These are phyloP conservation scores for Drosophila orosa DNA, from an alignment of 1,140 invertebrate species.

Conservation along the genomic window DNA sequence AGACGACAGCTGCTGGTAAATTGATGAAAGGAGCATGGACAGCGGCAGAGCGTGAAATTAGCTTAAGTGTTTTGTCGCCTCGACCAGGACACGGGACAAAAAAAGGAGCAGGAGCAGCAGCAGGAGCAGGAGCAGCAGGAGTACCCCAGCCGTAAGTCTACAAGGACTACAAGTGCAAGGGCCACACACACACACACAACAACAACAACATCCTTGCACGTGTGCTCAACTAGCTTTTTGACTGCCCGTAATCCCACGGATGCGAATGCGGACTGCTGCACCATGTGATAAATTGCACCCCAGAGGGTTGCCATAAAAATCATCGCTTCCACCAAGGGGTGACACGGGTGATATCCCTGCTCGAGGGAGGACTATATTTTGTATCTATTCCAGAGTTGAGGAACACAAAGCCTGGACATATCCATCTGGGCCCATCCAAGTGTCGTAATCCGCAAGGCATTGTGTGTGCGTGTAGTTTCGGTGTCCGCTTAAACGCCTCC, in stretches of 20 bases:
- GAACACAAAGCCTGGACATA: background rate
- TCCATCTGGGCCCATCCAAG: constrained; percentile 36
- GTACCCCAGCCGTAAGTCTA: constrained; percentile 22
- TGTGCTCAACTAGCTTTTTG: constrained; percentile 76
- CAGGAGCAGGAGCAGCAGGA: background rate
- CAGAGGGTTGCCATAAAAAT: constrained; percentile 82
- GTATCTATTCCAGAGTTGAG: constrained; percentile 4
- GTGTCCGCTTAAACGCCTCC: constrained; percentile 47
- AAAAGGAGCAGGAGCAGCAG: background rate
- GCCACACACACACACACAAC: too few relatives aligned
- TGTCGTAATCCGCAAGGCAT: constrained; percentile 27
- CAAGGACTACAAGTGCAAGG: constrained; percentile 42
- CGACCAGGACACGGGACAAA: constrained; percentile 8
- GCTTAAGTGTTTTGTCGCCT: constrained; percentile 68
- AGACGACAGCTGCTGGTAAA: constrained; percentile 67
- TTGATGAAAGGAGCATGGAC: constrained; percentile 42
- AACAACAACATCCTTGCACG: constrained; percentile 58
- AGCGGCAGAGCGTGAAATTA: constrained; percentile 74
- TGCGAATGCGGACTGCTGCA: constrained; percentile 24
- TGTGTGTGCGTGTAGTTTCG: constrained; percentile 27
- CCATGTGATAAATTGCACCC: constrained; percentile 84
- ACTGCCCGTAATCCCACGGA: constrained; percentile 75
- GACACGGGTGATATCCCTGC: background rate
- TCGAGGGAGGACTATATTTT: background rate
- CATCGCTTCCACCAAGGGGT: constrained; percentile 55